Base-by-base conservation (phyloP, 2,113 vertebrate genomes). In the Pedetes capensis region DNA sequence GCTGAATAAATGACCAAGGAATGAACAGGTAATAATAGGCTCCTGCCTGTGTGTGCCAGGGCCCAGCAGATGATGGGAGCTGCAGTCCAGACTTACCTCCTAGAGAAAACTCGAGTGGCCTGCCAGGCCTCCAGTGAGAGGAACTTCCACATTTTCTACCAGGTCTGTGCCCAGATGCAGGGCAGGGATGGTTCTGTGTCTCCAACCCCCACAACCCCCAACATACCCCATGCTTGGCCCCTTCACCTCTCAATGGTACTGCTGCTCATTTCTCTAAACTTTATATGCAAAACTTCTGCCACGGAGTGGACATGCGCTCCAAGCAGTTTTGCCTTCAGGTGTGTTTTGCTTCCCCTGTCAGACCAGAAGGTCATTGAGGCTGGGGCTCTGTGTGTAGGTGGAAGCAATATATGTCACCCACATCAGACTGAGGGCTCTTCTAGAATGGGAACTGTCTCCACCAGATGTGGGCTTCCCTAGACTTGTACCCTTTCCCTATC, bases 131-230 rank as follows among this genome's bases (percentile, higher is more conserved):
- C 98, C 34, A 98, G 37, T 16, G 99, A 99, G 96, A 99, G 99
- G 96, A 99, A 99, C 98, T 99, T 99, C 89, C 99, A 99, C 97
- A 99, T 99, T 95, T 99, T 99, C 97, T 99, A 99, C 95, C 99
- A 99, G 99, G 99, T 99, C 80, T 94, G 98, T 97, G 22, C 78
- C 69, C 37, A 80, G 51, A 12, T 44, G 6, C 34, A 53, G 72
- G 39, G 4, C 12, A 0, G 68, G 68, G 23, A 44, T 71, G 74
- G 27, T 32, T 87, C 59, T 42, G 22, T 59, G 57, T 25, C 57
- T 69, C 63, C 32, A 18, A 10, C 3, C 10, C 55, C 16, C 1
- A 7, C 4, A 1, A 4, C 1, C 11, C 12, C 13, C 0, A 1
- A 25, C 25, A 18, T 49, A 32, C 22, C 47, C 63, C 37, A 11